Base-by-base conservation (phyloP, 2,113 vertebrate species). In the Corydoras sp. region DNA sequence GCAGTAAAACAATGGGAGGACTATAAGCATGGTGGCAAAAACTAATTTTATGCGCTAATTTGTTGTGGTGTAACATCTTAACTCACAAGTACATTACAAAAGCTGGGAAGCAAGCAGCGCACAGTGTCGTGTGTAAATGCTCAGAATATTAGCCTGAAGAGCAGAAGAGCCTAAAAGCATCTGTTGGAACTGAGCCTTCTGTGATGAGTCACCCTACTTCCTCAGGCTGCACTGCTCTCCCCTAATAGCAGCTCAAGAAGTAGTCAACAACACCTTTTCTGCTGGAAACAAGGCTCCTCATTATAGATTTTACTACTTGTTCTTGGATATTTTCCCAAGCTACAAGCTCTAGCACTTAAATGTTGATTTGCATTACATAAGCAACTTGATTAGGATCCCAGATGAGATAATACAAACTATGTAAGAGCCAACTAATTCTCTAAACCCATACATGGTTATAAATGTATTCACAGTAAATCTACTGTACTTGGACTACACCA, bases 161-260 rank as follows among this genome's bases (percentile, higher is more conserved):
- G 49, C 65, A 29, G 55, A 61, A 68, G 53, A 68, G 54, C 71
- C 75, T 68, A 66, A 74, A 76, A 75, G 66, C 80, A 79, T 81
- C 77, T 81, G 78, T 66, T 82, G 72, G 68, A 77, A 66, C 73
- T 55, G 64, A 69, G 68, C 56, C 68, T 69, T 61, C 68, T 63
- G 53, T 30, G 60, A 77, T 78, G 73, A 78, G 53, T 81, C 79
- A 81, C 48, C 68, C 30, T 35, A 77, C 68, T 74, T 78, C 76
- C 73, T 65, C 53, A 63, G 65, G 55, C 68, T 62, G 15, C 50
- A 62, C 12, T 58, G 53, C 18, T 69, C 64, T 77, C 71, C 31
- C 63, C 65, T 62, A 49, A 53, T 13, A 29, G 24, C 30, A 67
- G 13, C 66, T 5, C 35, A 32, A 43, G 50, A 10, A 51, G 50